These are phyloP conservation scores for Diacarnus erythraeanus DNA, from an alignment of 37 sponge, comb jelly and placozoan genomes.

Conservation along the genomic window DNA sequence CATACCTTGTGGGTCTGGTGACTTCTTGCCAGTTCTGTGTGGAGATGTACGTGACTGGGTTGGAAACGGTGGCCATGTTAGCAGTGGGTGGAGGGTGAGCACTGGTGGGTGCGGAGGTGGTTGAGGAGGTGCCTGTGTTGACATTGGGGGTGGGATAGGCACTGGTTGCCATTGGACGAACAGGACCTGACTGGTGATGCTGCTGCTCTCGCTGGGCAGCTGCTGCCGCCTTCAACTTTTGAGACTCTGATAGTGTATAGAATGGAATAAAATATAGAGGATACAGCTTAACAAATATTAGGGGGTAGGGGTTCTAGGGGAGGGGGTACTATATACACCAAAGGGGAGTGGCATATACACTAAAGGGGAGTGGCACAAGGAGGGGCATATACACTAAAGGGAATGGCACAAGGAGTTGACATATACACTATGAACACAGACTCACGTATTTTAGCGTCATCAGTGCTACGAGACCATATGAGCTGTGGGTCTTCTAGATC, in stretches of 20 bases:
- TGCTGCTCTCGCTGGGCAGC: constrained; percentile 6
- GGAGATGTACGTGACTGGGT: constrained; percentile 8
- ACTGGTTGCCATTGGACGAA: constrained; percentile 23
- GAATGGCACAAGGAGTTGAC: no score
- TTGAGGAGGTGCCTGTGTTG: constrained; percentile 15
- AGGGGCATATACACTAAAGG: neutral
- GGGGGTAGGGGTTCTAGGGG: no score
- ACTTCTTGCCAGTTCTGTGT: constrained; percentile 66
- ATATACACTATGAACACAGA: neutral
- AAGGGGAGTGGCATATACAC: no score
- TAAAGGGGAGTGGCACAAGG: no score
- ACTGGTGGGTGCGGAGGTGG: constrained; percentile 23
- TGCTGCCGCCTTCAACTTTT: constrained; percentile 24
- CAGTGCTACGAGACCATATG: constrained; percentile 30
- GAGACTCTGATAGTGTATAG: neutral
- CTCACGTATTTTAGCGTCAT: constrained; percentile 73
- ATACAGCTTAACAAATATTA: no score
- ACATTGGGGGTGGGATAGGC: constrained; percentile 16
- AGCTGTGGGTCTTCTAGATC: neutral
- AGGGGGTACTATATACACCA: no score
- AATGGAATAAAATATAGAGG: neutral
- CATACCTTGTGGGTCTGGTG: constrained; percentile 56
- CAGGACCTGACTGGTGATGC: neutral
- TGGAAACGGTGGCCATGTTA: constrained; percentile 18
- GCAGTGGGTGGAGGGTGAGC: constrained; percentile 15